Evolutionary conservation across 1,140 invertebrate genomes (phyloP).

Genomic region (Lepidurus couesii): DNA sequence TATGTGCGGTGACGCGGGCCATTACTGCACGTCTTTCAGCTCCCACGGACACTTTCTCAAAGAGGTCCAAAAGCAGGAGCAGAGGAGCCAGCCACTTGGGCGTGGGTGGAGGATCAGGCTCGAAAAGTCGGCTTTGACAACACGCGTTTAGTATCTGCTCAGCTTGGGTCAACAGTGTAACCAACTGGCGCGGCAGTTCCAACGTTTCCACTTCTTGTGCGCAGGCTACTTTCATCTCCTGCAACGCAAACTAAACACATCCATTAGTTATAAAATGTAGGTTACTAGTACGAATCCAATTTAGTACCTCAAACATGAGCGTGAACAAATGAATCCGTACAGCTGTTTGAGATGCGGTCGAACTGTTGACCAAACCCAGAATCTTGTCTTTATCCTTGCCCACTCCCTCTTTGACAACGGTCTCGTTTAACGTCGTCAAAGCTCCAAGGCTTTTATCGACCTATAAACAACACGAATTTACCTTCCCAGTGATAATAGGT

Average conservation of each 20-base stretch:
- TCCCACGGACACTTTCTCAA: constrained; percentile 70
- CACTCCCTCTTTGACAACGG: constrained; percentile 37
- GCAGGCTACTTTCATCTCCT: constrained; percentile 64
- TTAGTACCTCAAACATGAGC: constrained; percentile 65
- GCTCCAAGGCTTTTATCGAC: constrained; percentile 36
- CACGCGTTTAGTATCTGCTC: constrained; percentile 31
- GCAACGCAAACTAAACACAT: constrained; percentile 42
- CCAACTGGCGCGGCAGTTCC: constrained; percentile 52
- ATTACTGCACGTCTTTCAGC: constrained; percentile 64
- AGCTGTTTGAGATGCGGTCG: constrained; percentile 57
- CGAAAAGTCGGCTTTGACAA: neutral
- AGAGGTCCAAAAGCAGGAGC: constrained; percentile 69
- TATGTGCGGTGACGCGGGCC: constrained; percentile 55
- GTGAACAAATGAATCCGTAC: constrained; percentile 68
- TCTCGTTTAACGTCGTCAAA: constrained; percentile 37
- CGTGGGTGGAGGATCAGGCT: constrained; percentile 44
- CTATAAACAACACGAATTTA: constrained; percentile 32
- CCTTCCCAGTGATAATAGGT: neutral
- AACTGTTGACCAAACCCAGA: constrained; percentile 46
- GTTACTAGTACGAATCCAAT: neutral
- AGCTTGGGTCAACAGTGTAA: constrained; percentile 47
- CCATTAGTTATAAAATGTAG: neutral
- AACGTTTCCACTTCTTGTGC: constrained; percentile 53
- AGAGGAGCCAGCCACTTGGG: constrained; percentile 76
- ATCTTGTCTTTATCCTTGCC: constrained; percentile 38